Evolutionary conservation across 2,113 vertebrate genomes (phyloP).

Genomic region (Gavialis gangeticus): DNA sequence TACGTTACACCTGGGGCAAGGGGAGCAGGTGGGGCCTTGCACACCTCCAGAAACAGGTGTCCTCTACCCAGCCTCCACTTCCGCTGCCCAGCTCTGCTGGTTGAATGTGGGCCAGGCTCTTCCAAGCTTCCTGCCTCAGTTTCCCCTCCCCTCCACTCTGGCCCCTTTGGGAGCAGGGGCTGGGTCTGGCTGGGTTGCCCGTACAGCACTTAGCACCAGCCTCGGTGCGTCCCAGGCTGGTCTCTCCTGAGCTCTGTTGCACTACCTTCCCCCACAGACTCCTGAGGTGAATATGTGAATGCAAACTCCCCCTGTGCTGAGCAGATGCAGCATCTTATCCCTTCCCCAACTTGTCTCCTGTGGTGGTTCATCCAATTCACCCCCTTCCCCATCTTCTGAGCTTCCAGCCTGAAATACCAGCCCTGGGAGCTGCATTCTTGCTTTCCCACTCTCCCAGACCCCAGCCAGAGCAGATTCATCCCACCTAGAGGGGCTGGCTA

Average conservation of each 20-base stretch:
- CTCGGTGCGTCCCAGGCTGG: fast-evolving
- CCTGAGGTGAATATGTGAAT: background rate
- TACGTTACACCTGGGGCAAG: no score
- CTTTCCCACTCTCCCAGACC: no score
- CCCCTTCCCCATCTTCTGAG: background rate
- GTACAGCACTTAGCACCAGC: background rate
- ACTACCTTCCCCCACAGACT: background rate
- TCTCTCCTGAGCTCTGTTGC: background rate
- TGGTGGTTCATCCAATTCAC: background rate
- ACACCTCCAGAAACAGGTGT: background rate
- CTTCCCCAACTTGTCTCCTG: background rate
- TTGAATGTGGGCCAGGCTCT: background rate
- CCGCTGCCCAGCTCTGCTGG: background rate
- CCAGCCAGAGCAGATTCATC: no score
- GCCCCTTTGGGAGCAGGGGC: no score
- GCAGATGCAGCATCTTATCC: background rate
- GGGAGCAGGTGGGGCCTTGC: background rate
- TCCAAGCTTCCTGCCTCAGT: background rate
- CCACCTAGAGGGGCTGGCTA: no score
- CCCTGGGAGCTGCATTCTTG: background rate
- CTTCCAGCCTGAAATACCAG: background rate
- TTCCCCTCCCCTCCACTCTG: background rate
- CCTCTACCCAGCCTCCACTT: fast-evolving
- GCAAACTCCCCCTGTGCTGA: no score
- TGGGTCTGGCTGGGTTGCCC: no score